phyloP scores from a whole-genome alignment of 1,140 invertebrate genomes.

The Microplitis mediator region DNA sequence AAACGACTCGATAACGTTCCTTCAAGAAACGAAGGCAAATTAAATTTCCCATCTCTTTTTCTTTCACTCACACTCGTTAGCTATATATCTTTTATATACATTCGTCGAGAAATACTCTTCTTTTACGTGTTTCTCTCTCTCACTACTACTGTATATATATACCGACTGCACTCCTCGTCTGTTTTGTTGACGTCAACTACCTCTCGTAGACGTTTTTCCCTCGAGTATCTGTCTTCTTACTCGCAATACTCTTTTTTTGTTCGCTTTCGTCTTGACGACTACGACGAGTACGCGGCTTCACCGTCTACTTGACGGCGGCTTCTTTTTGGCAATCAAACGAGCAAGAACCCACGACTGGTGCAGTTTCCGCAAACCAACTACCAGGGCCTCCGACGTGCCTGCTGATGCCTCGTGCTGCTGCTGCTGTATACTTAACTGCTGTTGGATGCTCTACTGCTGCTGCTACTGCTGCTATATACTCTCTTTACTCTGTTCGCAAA shows the following conservation, averaged over 20 bases:
- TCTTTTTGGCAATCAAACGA: constrained; percentile 24
- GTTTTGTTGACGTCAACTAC: constrained; percentile 1
- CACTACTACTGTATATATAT: background rate
- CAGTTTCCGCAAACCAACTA: background rate
- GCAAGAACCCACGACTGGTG: background rate
- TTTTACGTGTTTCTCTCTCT: background rate
- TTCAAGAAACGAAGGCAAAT: constrained; percentile 18
- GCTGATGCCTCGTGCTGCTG: no score
- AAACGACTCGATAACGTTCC: constrained; percentile 1
- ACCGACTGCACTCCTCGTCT: background rate
- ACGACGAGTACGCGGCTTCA: no score
- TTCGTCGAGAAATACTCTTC: no score
- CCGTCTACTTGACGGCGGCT: background rate
- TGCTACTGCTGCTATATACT: no score
- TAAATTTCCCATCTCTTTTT: constrained; percentile 12
- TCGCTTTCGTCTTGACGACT: no score
- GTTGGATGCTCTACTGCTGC: no score
- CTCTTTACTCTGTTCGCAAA: background rate
- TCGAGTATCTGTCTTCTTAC: background rate
- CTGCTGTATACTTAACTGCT: no score
- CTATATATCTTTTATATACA: no score
- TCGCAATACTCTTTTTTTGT: no score
- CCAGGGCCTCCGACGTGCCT: background rate
- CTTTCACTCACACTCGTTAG: background rate
- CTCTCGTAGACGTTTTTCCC: no score